Base-by-base conservation (phyloP, 2,797 vertebrate genomes). In the Sebastiscus albofasciatus region DNA sequence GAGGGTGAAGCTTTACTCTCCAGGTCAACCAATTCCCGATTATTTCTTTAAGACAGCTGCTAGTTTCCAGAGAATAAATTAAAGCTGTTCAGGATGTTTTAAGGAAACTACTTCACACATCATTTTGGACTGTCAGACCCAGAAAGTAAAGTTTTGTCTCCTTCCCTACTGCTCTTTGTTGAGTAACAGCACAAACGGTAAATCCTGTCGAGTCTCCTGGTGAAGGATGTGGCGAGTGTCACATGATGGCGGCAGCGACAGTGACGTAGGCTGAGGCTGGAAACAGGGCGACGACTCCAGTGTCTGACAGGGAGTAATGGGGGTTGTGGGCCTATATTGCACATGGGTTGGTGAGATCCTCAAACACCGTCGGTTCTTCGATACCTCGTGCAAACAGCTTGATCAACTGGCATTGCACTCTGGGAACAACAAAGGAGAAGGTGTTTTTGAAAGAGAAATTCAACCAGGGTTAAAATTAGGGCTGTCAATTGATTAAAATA, bases 321-420 rank as follows among this genome's bases (percentile, higher is more conserved):
- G 62, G 75, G 10, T 0, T 39, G 10, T 0, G 24, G 67, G 64
- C 80, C 77, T 94, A 96, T 90, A 93, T 87, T 83, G 94, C 93
- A 91, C 91, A 92, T 9, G 93, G 84, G 70, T 86, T 82, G 55
- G 67, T 42, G 16, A 90, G 56, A 58, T 96, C 95, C 65, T 95
- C 95, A 9, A 95, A 96, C 85, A 96, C 92, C 0, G 82, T 77
- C 1, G 86, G 82, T 36, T 97, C 96, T 80, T 99, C 99, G 0
- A 99, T 98, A 68, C 98, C 99, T 78, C 99, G 96, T 1, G 98
- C 98, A 83, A 99, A 99, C 36, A 99, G 95, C 75, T 94, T 97
- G 81, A 99, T 95, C 93, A 99, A 84, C 94, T 97, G 98, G 95
- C 97, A 96, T 94, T 99, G 97, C 84, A 96, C 98, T 93, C 98